Conservation (phyloP, 1,140 invertebrate species). For the Mercenaria mercenaria region DNA sequence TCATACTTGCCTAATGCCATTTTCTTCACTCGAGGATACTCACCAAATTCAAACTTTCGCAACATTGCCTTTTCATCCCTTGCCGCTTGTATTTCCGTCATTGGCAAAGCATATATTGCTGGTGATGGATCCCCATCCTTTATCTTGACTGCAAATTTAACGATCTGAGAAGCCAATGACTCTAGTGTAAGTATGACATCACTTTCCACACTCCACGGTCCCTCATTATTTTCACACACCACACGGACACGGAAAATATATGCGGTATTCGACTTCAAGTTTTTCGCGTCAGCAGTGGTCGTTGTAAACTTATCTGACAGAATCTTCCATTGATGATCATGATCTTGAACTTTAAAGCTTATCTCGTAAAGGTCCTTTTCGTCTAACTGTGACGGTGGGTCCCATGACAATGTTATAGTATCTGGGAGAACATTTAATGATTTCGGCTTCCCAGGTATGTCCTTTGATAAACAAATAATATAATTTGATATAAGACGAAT, state of each 20-base stretch:
- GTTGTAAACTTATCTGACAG: neutral
- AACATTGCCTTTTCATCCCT: neutral
- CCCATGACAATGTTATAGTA: conserved; percentile 11
- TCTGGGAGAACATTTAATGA: neutral
- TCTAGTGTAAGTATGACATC: neutral
- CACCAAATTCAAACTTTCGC: neutral
- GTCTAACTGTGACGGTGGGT: neutral
- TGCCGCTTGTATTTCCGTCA: neutral
- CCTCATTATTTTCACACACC: neutral
- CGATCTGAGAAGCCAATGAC: neutral
- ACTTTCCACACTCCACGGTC: neutral
- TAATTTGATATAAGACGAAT: too few species aligned
- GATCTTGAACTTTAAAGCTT: neutral
- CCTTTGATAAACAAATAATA: too few species aligned
- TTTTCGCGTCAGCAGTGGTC: neutral
- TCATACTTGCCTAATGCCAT: too few species aligned
- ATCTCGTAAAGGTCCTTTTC: neutral
- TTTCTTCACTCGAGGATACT: neutral
- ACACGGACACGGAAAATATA: conserved; percentile 8
- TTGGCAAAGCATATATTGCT: neutral
- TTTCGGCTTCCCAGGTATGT: conserved; percentile 3
- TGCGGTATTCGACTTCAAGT: conserved; percentile 12
- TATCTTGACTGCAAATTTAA: neutral
- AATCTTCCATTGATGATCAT: neutral
- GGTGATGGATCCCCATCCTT: neutral